Percentiles rank a stretch among this genome's conserved stretches.
Evolutionary conservation across 2,797 vertebrate genomes (phyloP).

Genomic region (Sebastiscus tertius): DNA sequence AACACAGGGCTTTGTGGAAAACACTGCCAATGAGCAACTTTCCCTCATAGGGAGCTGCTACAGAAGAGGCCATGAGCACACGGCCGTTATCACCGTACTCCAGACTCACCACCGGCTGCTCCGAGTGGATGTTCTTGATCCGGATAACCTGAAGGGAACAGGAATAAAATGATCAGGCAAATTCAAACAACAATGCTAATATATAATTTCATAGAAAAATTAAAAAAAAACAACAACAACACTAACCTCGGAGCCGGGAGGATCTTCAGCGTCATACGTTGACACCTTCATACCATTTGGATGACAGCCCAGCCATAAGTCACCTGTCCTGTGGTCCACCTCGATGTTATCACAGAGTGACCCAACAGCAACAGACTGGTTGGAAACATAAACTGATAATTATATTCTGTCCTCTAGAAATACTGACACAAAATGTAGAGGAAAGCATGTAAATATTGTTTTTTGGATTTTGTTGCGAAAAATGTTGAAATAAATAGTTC

Average conservation of each 20-base stretch:
- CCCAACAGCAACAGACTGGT: slow-evolving; percentile 82
- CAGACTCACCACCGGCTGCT: slow-evolving; percentile 78
- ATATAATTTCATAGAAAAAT: neutral
- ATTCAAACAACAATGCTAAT: neutral
- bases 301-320: slow-evolving; percentile 87
- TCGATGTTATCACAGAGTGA: slow-evolving; percentile 86
- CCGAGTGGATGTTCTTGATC: slow-evolving; percentile 85
- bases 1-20: slow-evolving; percentile 89
- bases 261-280: slow-evolving; percentile 72
- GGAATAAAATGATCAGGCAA: neutral
- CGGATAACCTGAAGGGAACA: slow-evolving; percentile 79
- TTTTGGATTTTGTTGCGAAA: neutral
- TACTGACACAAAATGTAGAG: neutral
- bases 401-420: neutral
- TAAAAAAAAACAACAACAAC: neutral
- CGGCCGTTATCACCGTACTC: slow-evolving; percentile 83
- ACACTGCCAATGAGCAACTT: slow-evolving; percentile 89
- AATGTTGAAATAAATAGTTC: neutral
- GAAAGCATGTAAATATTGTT: neutral
- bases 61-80: slow-evolving; percentile 85
- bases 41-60: slow-evolving; percentile 79
- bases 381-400: neutral
- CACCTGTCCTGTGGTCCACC: slow-evolving; percentile 84
- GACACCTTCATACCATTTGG: slow-evolving; percentile 82
- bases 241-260: slow-evolving; percentile 87